phyloP scores from a whole-genome alignment of 1,140 invertebrate species.

The Rhysida immarginata region DNA sequence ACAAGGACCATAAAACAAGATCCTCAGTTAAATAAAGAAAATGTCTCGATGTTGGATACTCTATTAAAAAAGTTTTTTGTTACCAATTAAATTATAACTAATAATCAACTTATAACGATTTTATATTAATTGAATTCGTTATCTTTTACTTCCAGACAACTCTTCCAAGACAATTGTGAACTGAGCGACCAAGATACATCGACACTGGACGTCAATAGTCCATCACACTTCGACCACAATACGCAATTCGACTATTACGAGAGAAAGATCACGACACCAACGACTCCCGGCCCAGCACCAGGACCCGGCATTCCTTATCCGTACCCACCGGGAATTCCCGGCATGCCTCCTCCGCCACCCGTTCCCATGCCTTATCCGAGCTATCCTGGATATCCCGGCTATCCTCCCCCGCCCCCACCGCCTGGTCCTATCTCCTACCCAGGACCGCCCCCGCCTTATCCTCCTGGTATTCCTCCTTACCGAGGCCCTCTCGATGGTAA shows the following conservation, averaged over 20 bases:
- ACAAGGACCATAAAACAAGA: too few relatives aligned
- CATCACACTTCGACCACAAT: constrained; percentile 61
- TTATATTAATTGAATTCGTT: too few relatives aligned
- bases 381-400: not conserved
- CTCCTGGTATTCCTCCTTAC: not conserved
- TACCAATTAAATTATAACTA: too few relatives aligned
- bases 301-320: not conserved
- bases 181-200: constrained; percentile 68
- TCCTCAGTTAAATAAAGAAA: too few relatives aligned
- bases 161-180: constrained; percentile 68
- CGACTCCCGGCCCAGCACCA: not conserved
- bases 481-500: constrained; percentile 16
- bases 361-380: not conserved
- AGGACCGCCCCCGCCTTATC: not conserved
- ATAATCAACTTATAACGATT: too few relatives aligned
- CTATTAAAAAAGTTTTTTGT: too few relatives aligned
- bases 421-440: constrained; percentile 1
- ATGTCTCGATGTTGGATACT: too few relatives aligned
- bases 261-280: constrained; percentile 25
- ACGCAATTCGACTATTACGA: constrained; percentile 79
- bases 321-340: not conserved
- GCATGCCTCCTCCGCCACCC: not conserved
- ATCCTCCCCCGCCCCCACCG: not conserved
- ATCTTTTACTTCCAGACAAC: constrained; percentile 2
- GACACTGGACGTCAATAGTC: constrained; percentile 66